A percentile compares a stretch with the other conserved stretches of the same genome.
phyloP scores from a whole-genome alignment of 2,888 invertebrate species.

The Anarsia innoxiella region DNA sequence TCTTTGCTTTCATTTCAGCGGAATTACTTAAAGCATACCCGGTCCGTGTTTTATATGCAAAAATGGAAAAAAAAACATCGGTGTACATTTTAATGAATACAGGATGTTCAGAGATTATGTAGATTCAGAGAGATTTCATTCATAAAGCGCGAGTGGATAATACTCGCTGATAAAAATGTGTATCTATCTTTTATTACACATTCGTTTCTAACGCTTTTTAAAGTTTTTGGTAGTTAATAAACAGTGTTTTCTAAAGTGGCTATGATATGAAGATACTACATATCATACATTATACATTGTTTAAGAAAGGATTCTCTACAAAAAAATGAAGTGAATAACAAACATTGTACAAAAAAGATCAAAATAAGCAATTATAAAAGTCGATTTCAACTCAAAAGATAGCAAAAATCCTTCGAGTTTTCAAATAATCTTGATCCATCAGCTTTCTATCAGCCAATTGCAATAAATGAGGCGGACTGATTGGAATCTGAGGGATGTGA shows the following conservation, averaged over 20 bases:
- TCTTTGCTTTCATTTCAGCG: background rate
- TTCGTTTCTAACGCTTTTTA: background rate
- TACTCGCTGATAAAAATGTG: background rate
- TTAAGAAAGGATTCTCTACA: background rate
- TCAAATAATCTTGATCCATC: slow-evolving; percentile 31
- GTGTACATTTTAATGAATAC: slow-evolving; percentile 8
- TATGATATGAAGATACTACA: background rate
- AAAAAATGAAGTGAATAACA: background rate
- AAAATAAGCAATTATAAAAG: no score
- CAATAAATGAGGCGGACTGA: slow-evolving; percentile 57
- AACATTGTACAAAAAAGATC: background rate
- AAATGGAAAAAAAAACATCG: slow-evolving; percentile 1
- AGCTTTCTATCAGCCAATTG: slow-evolving; percentile 49
- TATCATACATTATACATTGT: background rate
- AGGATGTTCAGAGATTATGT: slow-evolving; percentile 6
- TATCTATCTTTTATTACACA: background rate
- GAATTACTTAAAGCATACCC: background rate
- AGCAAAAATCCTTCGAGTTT: background rate
- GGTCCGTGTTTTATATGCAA: background rate
- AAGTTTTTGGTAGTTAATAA: background rate
- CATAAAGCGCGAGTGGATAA: background rate
- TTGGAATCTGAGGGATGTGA: slow-evolving; percentile 54
- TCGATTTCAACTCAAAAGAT: background rate
- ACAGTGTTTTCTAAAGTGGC: background rate
- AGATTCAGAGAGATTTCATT: background rate